Conservation (phyloP, 2,113 vertebrate genomes). For the Romanogobio albipinnatus region DNA sequence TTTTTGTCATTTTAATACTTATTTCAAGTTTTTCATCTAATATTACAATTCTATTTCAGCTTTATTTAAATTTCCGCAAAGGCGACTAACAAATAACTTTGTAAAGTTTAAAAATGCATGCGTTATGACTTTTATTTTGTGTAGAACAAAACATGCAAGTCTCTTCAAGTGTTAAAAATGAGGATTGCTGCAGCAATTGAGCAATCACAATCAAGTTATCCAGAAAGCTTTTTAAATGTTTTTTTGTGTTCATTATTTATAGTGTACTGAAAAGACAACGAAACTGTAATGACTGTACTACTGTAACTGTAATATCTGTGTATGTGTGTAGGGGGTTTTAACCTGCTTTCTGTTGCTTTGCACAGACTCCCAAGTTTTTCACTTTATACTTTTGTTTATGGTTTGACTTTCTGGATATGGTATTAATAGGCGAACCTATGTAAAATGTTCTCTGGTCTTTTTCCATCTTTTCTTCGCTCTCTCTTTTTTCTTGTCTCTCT, state of each 20-base stretch:
- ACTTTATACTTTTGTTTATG: neutral
- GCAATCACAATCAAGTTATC: neutral
- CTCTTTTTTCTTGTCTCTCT: slow-evolving; percentile 44
- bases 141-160: no score
- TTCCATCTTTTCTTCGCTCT: slow-evolving; percentile 64
- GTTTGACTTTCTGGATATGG: slow-evolving; percentile 62
- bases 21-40: no score
- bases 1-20: no score
- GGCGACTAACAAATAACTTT: no score
- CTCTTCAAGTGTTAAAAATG: slow-evolving; percentile 31
- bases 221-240: neutral
- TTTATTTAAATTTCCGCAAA: no score
- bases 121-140: no score
- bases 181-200: neutral
- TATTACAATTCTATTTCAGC: no score
- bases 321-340: neutral
- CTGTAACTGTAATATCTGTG: neutral
- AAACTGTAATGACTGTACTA: neutral
- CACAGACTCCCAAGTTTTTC: neutral
- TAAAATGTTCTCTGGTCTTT: slow-evolving; percentile 56
- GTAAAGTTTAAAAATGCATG: no score
- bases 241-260: neutral
- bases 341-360: neutral
- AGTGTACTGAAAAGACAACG: neutral
- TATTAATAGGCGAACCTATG: slow-evolving; percentile 28